Evolutionary conservation across 2,113 vertebrate genomes (phyloP).

Genomic region (Perca flavescens): DNA sequence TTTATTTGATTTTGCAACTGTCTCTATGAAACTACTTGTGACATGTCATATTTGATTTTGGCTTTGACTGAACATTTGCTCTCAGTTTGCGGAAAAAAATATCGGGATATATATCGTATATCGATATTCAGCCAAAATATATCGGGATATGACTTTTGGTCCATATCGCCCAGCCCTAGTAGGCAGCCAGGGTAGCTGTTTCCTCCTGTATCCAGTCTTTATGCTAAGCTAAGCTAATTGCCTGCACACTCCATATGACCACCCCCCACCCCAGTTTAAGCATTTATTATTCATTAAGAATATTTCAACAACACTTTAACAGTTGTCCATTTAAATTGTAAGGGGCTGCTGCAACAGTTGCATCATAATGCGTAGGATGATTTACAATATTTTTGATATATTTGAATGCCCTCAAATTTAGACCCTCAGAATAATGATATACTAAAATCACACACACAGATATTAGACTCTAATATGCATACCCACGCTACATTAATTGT

Average conservation of each 20-base stretch:
- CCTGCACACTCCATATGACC: background rate
- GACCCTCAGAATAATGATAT: background rate
- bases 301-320: background rate
- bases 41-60: no score
- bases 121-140: no score
- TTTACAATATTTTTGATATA: background rate
- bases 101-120: no score
- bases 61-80: no score
- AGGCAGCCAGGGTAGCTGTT: background rate
- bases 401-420: background rate
- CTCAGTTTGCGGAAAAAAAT: no score
- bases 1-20: no score
- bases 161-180: no score
- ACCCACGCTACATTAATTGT: background rate
- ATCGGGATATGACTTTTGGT: no score
- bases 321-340: background rate
- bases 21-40: no score
- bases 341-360: background rate
- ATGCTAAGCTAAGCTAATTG: conserved; percentile 18
- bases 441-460: background rate
- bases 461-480: background rate
- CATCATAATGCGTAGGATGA: background rate
- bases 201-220: background rate
- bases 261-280: no score
- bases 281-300: background rate